Base-by-base conservation (phyloP, 2,888 invertebrate species). In the Abscondita cerata region DNA sequence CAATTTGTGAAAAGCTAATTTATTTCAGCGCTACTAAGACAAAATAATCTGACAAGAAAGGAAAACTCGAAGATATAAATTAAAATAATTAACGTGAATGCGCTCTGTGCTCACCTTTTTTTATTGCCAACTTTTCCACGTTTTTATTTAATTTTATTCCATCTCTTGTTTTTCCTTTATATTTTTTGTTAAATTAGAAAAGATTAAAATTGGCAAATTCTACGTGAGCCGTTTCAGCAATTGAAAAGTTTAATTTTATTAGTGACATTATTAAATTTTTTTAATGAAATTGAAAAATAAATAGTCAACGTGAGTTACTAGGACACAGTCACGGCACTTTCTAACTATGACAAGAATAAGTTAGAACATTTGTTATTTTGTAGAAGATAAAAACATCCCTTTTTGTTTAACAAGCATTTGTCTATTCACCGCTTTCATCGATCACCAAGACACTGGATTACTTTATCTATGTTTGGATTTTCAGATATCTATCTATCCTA, bases 401-500 rank as follows among this genome's bases (percentile, higher is more conserved):
- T 77, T 79, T 78, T 77, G 74, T 78, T 75, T 76, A 72, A 72
- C 74, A 73, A 73, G 76, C 76, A 78, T 78, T 75, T 72, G 77
- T 78, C 75, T 73, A 72, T 73, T 73, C 73, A 71, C 76, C 72
- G 70, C 74, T 69, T 72, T 71, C 75, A 78, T 79, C 76, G 71
- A 78, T 79, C 77, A 77, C 74, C 68, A 72, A 75, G 78, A 78
- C 78, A 76, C 75, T 76, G 75, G 78, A 77, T 78, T 77, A 76
- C 76, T 76, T 78, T 78, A 78, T 78, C 77, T 77, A 74, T 72
- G 74, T 75, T 74, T 74, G 78, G 75, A 73, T 73, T 72, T 72
- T 72, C 71, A 70, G 76, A 77, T 78, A 78, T 78, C 76, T 77
- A 78, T 78, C 79, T 74, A 69, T 73, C 74, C 74, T 70, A 73